phyloP scores from a whole-genome alignment of 1,140 invertebrate genomes.

The Globodera rostochiensis region DNA sequence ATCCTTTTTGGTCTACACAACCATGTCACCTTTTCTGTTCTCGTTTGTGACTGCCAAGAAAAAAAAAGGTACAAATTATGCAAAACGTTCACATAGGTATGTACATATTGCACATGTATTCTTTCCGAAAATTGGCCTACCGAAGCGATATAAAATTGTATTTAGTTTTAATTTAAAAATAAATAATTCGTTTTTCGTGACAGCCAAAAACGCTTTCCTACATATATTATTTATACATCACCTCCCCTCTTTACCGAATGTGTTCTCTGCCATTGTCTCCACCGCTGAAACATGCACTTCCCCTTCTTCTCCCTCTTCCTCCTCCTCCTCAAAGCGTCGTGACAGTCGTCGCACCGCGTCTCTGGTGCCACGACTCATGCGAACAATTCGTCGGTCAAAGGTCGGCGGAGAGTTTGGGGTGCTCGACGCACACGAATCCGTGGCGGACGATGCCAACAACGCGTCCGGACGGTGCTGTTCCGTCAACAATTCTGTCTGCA shows the following conservation, averaged over 20 bases:
- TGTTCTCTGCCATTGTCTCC: background rate
- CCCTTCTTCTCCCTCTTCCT: constrained; percentile 15
- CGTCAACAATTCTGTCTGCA: background rate
- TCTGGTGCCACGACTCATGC: constrained; percentile 19
- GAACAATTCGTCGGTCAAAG: constrained; percentile 22
- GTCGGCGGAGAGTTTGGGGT: constrained; percentile 27
- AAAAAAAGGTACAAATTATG: too few species aligned
- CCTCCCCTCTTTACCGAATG: background rate
- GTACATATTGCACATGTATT: too few species aligned
- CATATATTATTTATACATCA: background rate
- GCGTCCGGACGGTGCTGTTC: background rate
- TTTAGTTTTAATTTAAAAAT: too few species aligned
- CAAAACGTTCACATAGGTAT: too few species aligned
- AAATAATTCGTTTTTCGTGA: too few species aligned
- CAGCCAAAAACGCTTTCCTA: too few species aligned
- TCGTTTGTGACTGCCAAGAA: too few species aligned
- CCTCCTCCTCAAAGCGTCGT: constrained; percentile 19
- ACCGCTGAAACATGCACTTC: too few species aligned
- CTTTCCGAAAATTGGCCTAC: too few species aligned
- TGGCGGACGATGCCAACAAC: background rate
- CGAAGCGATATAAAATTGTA: too few species aligned
- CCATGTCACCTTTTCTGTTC: too few species aligned
- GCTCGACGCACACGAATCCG: constrained; percentile 10
- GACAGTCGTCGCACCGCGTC: constrained; percentile 23
- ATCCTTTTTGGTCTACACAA: too few species aligned